Conservation (phyloP, 1,140 invertebrate species). For the Pachyrhynchus sulphureomaculatus region DNA sequence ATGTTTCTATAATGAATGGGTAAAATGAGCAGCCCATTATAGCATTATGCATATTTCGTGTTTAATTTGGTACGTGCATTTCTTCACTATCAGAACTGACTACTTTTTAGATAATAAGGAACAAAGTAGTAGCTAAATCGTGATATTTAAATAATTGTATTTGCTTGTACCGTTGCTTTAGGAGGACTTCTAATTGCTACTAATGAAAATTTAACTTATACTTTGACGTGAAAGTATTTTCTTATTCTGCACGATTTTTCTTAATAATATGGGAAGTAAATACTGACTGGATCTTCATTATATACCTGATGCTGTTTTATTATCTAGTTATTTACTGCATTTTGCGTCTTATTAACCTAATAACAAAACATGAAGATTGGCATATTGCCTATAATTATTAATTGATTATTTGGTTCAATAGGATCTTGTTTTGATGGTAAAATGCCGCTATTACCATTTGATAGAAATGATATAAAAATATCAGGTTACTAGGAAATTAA, state of each 20-base stretch:
- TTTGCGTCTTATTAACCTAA: no score
- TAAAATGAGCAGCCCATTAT: neutral
- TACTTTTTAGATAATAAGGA: conserved; percentile 2
- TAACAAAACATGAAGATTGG: no score
- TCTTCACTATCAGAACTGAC: neutral
- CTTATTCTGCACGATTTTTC: neutral
- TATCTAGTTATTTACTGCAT: no score
- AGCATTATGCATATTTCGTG: conserved; percentile 4
- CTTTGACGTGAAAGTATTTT: conserved; percentile 7
- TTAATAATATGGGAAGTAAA: conserved; percentile 4
- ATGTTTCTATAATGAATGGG: neutral
- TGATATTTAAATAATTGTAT: conserved; percentile 4
- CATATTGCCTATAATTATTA: no score
- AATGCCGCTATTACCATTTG: no score
- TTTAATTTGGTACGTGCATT: conserved; percentile 9
- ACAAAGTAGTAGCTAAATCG: conserved; percentile 5
- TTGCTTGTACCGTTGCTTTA: neutral
- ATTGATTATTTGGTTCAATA: no score
- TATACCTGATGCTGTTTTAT: no score
- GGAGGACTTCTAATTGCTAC: conserved; percentile 3
- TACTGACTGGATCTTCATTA: neutral
- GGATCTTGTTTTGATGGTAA: no score
- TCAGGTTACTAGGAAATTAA: no score
- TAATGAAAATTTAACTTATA: neutral
- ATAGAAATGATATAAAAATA: no score